A percentile compares a stretch with the other conserved stretches of the same genome.
Evolutionary conservation across 2,797 vertebrate genomes (phyloP).

Genomic region (Capromys pilorides): DNA sequence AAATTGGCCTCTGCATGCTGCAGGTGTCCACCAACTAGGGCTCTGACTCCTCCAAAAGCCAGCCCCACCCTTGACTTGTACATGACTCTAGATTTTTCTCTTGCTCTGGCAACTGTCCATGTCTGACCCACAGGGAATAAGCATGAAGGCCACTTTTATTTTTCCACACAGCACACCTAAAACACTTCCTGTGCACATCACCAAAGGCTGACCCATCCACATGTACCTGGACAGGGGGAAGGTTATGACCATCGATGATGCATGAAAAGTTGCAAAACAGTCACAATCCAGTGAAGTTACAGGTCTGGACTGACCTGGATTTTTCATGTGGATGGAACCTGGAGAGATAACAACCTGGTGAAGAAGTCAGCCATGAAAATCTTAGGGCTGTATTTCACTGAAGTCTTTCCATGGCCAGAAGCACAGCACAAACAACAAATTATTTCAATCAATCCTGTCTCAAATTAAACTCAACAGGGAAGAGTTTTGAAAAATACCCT

Average conservation of each 20-base stretch:
- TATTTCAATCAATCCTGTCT: not conserved
- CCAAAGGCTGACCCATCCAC: not conserved
- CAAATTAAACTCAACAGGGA: not conserved
- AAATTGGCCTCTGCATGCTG: not conserved
- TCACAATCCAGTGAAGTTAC: not conserved
- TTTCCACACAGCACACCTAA: not conserved
- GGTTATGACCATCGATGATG: not conserved
- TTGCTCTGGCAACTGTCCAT: not conserved
- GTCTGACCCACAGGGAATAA: not conserved
- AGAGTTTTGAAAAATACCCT: not conserved
- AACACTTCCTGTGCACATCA: not conserved
- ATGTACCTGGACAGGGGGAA: not conserved
- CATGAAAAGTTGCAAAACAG: conserved; percentile 6
- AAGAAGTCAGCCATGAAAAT: conserved; percentile 35
- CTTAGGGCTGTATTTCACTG: not conserved
- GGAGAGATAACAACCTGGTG: not conserved
- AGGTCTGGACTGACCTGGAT: not conserved
- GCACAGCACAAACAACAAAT: not conserved
- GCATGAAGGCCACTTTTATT: not conserved
- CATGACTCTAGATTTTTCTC: not conserved
- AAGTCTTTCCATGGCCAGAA: not conserved
- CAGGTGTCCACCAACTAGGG: not conserved
- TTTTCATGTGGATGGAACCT: not conserved
- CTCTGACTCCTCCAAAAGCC: not conserved
- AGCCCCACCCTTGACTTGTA: not conserved